Conservation (phyloP, 2,888 invertebrate genomes). For the Ashinkailepas kermadecensis region DNA sequence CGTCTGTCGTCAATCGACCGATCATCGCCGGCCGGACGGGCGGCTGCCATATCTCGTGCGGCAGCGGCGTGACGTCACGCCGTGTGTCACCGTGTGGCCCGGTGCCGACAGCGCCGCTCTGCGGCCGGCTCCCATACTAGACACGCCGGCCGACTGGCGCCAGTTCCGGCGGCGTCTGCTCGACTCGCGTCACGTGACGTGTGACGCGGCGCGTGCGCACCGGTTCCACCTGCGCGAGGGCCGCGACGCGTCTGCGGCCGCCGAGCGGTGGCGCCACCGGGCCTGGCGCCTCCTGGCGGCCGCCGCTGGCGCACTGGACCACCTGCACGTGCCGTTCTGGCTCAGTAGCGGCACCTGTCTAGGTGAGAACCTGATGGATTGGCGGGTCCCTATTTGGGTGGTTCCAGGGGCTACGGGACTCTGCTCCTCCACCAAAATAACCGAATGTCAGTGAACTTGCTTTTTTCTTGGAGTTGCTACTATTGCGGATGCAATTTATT, state of each 20-base stretch:
- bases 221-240: neutral
- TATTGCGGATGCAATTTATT: too few relatives aligned
- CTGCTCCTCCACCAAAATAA: too few relatives aligned
- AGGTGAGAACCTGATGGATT: conserved; percentile 37
- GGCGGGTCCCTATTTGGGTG: too few relatives aligned
- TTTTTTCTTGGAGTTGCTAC: too few relatives aligned
- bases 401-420: too few relatives aligned
- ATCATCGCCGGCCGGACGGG: too few relatives aligned
- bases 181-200: neutral
- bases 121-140: neutral
- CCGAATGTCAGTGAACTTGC: too few relatives aligned
- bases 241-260: neutral
- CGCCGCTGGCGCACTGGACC: conserved; percentile 44
- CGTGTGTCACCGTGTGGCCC: too few relatives aligned
- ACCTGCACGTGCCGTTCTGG: conserved; percentile 47
- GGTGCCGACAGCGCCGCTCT: too few relatives aligned
- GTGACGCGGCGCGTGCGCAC: neutral
- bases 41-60: too few relatives aligned
- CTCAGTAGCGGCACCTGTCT: conserved; percentile 50
- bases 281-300: conserved; percentile 44
- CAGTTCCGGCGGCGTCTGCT: neutral
- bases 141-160: neutral
- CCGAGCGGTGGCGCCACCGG: conserved; percentile 41
- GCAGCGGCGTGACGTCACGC: too few relatives aligned
- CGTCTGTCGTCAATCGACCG: too few relatives aligned